Conservation (phyloP, 1,140 invertebrate genomes). For the Papilio polyxenes region DNA sequence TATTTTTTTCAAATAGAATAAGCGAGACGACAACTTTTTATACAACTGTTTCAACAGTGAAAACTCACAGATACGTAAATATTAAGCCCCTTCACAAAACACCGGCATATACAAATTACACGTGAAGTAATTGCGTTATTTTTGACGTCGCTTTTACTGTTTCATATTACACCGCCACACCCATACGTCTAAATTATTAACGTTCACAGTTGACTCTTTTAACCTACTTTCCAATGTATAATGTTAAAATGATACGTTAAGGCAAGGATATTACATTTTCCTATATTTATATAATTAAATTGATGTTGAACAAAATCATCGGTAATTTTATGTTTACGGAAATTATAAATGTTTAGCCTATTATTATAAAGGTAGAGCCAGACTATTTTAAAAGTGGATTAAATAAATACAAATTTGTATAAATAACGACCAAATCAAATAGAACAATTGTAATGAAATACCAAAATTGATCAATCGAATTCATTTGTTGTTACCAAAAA, state of each 20-base stretch:
- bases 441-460: no score
- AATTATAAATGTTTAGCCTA: not conserved
- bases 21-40: not conserved
- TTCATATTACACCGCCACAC: conserved; percentile 31
- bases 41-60: not conserved
- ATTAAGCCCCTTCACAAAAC: conserved; percentile 14
- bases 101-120: conserved; percentile 26
- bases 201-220: conserved; percentile 21
- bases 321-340: not conserved
- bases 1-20: not conserved
- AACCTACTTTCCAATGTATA: conserved; percentile 21
- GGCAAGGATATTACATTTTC: not conserved
- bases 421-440: no score
- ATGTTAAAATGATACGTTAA: not conserved
- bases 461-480: no score
- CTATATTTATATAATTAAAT: not conserved
- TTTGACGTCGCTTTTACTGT: conserved; percentile 26
- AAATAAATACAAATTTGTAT: no score
- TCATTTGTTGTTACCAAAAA: no score
- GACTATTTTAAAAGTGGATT: no score
- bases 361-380: no score
- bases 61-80: not conserved
- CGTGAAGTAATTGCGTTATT: conserved; percentile 36
- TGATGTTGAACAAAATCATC: not conserved
- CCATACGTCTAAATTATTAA: conserved; percentile 33